A percentile compares a stretch with the other conserved stretches of the same genome.
These are phyloP conservation scores for Scomber scombrus DNA, from an alignment of 2,113 vertebrate species.

Conservation along the genomic window DNA sequence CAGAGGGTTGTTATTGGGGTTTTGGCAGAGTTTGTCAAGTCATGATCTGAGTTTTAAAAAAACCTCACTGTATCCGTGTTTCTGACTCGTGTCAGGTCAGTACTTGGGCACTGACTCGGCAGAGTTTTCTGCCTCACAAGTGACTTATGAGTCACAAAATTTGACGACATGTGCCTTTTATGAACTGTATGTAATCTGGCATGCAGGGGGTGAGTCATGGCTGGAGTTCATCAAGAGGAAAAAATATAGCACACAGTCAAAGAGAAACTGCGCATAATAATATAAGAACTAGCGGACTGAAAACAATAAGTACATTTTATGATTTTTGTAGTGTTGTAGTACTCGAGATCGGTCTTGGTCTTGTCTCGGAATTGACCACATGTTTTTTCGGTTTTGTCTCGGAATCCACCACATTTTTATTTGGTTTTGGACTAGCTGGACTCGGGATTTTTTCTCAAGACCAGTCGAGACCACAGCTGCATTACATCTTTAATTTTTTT, in stretches of 20 bases:
- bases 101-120: slow-evolving; percentile 18
- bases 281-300: background rate
- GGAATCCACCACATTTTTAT: too few relatives aligned
- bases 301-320: background rate
- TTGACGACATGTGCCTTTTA: slow-evolving; percentile 31
- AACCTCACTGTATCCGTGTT: background rate
- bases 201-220: slow-evolving; percentile 23
- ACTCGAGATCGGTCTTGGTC: too few relatives aligned
- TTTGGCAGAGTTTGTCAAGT: background rate
- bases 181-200: slow-evolving; percentile 38
- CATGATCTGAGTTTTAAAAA: slow-evolving; percentile 14
- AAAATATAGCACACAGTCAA: background rate
- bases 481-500: too few relatives aligned
- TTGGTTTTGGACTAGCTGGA: too few relatives aligned
- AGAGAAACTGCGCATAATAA: background rate
- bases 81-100: slow-evolving; percentile 19
- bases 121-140: slow-evolving; percentile 15
- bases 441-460: too few relatives aligned
- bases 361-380: too few relatives aligned
- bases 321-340: too few relatives aligned
- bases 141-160: slow-evolving; percentile 37
- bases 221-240: slow-evolving; percentile 4
- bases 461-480: too few relatives aligned
- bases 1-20: background rate
- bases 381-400: too few relatives aligned